Evolutionary conservation across 2,797 vertebrate genomes (phyloP).

Genomic region (Petrocephalus schoutedeni): DNA sequence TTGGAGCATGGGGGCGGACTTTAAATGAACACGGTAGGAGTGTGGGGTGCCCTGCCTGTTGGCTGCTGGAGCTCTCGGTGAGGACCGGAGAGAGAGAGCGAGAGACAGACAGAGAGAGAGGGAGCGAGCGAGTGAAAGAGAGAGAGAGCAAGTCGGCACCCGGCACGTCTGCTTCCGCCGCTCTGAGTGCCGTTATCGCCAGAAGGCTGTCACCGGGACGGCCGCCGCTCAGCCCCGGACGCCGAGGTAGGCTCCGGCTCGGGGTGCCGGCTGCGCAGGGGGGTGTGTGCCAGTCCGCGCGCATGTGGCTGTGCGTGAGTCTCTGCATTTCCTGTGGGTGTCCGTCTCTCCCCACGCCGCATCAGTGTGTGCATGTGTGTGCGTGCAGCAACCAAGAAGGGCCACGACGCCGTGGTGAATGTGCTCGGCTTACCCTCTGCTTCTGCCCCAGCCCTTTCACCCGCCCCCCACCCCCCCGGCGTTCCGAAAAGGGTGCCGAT

Average conservation of each 20-base stretch:
- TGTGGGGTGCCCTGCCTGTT: slow-evolving; percentile 18
- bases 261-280: background rate
- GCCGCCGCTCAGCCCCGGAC: background rate
- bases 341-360: background rate
- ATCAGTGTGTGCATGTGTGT: background rate
- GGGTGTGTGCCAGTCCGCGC: background rate
- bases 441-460: too few relatives aligned
- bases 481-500: background rate
- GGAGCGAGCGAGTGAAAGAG: background rate
- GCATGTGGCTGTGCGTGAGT: background rate
- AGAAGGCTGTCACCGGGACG: background rate
- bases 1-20: background rate
- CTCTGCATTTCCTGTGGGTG: background rate
- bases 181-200: background rate
- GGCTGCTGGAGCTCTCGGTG: background rate
- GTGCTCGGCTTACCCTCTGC: background rate
- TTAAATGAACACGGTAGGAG: slow-evolving; percentile 25
- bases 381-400: background rate
- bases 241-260: background rate
- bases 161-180: background rate
- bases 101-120: background rate
- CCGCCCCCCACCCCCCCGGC: background rate
- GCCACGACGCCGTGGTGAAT: background rate
- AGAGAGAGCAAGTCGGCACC: slow-evolving; percentile 1
- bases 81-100: background rate